Percentiles rank a stretch among this genome's conserved stretches.
Conservation (phyloP, 2,797 vertebrate genomes). For the Myotis myotis region DNA sequence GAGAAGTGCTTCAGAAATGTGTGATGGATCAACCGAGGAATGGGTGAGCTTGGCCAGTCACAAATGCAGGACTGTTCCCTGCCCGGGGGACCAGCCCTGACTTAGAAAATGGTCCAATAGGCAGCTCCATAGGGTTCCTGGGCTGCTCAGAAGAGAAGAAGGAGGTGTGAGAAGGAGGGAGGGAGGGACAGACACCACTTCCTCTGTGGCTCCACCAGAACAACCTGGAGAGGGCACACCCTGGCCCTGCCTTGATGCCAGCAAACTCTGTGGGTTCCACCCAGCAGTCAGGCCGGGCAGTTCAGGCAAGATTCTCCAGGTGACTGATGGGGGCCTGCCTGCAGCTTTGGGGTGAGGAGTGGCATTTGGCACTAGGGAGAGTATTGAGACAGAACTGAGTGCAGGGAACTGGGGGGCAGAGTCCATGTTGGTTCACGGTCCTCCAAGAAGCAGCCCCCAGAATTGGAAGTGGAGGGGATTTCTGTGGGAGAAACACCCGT, state of each 20-base stretch:
- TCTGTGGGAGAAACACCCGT: not conserved
- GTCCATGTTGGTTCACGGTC: not conserved
- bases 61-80: not conserved
- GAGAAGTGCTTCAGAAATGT: too few species aligned
- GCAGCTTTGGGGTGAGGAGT: accelerated
- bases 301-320: not conserved
- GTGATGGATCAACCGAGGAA: accelerated
- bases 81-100: not conserved
- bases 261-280: not conserved
- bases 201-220: not conserved
- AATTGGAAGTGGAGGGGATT: not conserved
- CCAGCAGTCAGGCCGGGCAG: not conserved
- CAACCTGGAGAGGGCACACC: not conserved
- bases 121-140: not conserved
- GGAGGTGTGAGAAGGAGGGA: accelerated
- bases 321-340: not conserved
- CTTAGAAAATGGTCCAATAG: not conserved
- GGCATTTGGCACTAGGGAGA: not conserved
- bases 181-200: not conserved
- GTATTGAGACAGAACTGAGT: too few species aligned
- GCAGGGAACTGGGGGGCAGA: not conserved
- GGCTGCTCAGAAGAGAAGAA: not conserved
- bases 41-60: accelerated
- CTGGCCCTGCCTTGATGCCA: not conserved
- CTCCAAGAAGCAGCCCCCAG: not conserved